These are phyloP conservation scores for Channa striata DNA, from an alignment of 2,797 vertebrate species.

Conservation along the genomic window DNA sequence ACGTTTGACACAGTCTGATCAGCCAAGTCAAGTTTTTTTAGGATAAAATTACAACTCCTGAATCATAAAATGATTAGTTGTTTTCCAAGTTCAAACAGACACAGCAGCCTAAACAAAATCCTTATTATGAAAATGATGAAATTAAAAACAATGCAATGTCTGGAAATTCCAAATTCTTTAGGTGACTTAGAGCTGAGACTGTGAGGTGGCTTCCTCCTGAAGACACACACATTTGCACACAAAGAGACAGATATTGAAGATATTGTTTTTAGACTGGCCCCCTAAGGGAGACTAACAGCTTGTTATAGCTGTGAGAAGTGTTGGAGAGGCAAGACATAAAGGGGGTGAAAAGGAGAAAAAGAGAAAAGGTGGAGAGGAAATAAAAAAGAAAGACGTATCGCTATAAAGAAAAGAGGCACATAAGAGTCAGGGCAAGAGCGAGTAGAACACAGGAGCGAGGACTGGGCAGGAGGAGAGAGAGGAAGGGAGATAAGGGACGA, in stretches of 20 bases:
- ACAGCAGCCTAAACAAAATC: too few relatives aligned
- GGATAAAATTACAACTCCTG: too few relatives aligned
- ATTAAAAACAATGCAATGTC: background rate
- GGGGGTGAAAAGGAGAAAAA: background rate
- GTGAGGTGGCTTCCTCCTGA: background rate
- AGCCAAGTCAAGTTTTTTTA: too few relatives aligned
- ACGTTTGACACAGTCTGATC: too few relatives aligned
- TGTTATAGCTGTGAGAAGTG: constrained; percentile 6
- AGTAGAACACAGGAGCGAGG: background rate
- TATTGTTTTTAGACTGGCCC: background rate
- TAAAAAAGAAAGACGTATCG: background rate
- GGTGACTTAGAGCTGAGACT: too few relatives aligned
- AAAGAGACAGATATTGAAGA: background rate
- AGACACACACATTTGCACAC: background rate
- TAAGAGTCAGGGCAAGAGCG: background rate
- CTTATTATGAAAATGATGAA: too few relatives aligned
- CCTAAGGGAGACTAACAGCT: background rate
- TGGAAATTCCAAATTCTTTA: too few relatives aligned
- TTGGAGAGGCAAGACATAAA: background rate
- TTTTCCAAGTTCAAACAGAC: too few relatives aligned
- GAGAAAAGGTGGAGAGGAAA: background rate
- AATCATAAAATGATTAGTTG: too few relatives aligned
- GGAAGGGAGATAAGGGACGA: background rate
- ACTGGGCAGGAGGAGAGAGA: background rate
- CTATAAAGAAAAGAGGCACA: background rate